Evolutionary conservation across 1,140 invertebrate genomes (phyloP), one percentile per base, ranked within the genome.

Genomic region (Anastrepha obliqua): DNA sequence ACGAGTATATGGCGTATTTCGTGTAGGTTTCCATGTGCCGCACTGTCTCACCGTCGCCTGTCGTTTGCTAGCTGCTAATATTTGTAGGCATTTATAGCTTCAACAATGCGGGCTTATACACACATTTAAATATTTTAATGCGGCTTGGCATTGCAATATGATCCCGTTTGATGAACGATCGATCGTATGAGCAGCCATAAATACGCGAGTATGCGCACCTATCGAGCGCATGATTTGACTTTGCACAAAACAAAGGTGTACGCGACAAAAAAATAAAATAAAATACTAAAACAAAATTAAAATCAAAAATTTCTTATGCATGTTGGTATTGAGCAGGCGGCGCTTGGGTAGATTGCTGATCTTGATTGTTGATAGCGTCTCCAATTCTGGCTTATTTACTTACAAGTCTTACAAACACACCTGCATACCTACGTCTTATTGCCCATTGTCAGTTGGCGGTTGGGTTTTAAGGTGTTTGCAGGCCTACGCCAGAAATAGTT

Each of bases 281-380:
- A 81, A 7, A 2, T 2, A 20, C 9, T 0, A 7, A 8, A 51
- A 44, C 17, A 2, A 74, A 47, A 29, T 29, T 0, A 29, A 29
- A 29, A 29, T 29, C 29, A 29, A 29, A 29, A 29, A 29, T 29
- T 29, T 29, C 29, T 29, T 29, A 29, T 29, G 13, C 17, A 47
- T 47, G 17, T 55, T n/a, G 42, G 29, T 1, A 58, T 15, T 2
- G 55, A 13, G 44, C 17, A 55, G 74, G 20, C 8, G 74, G 74
- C 74, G 74, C 74, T 81, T 81, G 55, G 74, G 47, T n/a, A n/a
- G 42, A 81, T 81, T 47, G 74, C 51, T 81, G 74, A 81, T 81
- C 47, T 55, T 55, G 74, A 81, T 81, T 29, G 9, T 47, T 81
- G 74, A 81, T 81, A 81, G 47, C 74, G 47, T 20, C 74, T 81